A percentile compares a stretch with the other conserved stretches of the same genome.
These are phyloP conservation scores for Sminthurides aquaticus DNA, from an alignment of 2,888 invertebrate species.

Conservation along the genomic window DNA sequence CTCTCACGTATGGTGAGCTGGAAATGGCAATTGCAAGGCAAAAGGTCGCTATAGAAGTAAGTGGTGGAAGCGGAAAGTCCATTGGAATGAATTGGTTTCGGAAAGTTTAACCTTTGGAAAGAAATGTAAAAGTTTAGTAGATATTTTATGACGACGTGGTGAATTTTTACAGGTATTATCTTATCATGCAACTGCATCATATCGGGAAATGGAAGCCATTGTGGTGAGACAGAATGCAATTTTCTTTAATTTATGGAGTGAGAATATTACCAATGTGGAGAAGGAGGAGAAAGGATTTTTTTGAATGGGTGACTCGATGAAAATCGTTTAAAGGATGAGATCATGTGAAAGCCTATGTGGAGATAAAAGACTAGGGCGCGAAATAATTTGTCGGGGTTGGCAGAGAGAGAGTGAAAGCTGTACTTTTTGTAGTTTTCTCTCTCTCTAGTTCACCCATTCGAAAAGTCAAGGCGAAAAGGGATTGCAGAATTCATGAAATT, in stretches of 20 bases:
- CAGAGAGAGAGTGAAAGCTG: no score
- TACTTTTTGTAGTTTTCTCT: background rate
- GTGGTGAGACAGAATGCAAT: constrained; percentile 46
- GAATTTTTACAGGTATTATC: constrained; percentile 49
- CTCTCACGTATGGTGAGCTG: constrained; percentile 51
- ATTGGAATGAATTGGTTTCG: no score
- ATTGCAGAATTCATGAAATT: background rate
- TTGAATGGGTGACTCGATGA: background rate
- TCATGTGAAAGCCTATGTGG: no score
- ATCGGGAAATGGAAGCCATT: constrained; percentile 48
- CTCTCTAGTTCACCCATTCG: background rate
- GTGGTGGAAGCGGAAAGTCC: constrained; percentile 16
- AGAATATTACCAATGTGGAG: background rate
- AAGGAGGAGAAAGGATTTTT: background rate
- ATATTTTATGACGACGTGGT: background rate
- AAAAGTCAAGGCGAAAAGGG: background rate
- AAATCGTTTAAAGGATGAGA: background rate
- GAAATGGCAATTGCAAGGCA: constrained; percentile 51
- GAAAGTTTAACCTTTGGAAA: background rate
- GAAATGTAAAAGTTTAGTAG: background rate
- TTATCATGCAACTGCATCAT: constrained; percentile 50
- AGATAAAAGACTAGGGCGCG: background rate
- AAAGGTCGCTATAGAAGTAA: constrained; percentile 52
- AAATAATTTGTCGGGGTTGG: background rate
- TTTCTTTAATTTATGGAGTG: background rate